These are phyloP conservation scores for Heliothis peltigera DNA, from an alignment of 2,888 invertebrate species.

Conservation along the genomic window DNA sequence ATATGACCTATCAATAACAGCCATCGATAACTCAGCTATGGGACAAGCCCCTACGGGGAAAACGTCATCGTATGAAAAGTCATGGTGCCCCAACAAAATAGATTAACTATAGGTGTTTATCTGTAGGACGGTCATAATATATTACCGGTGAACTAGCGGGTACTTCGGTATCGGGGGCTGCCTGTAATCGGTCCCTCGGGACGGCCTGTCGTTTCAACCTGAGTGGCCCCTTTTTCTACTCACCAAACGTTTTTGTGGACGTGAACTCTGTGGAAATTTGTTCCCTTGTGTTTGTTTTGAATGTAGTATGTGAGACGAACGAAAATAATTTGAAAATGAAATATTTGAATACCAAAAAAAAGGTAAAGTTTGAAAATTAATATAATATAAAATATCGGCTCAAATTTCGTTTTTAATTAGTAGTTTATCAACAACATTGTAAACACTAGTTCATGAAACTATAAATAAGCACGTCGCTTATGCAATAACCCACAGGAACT, in stretches of 20 bases:
- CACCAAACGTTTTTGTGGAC: conserved; percentile 46
- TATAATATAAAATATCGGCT: no score
- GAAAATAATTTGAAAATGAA: no score
- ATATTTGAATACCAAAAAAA: no score
- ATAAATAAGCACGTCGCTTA: conserved; percentile 13
- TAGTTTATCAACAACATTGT: no score
- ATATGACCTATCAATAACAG: conserved; percentile 52
- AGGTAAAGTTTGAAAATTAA: no score
- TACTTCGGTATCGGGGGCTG: conserved; percentile 44
- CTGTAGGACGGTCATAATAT: conserved; percentile 54
- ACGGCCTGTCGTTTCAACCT: conserved; percentile 63
- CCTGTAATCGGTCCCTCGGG: conserved; percentile 66
- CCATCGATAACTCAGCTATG: conserved; percentile 49
- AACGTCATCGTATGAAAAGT: conserved; percentile 54
- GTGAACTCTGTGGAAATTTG: conserved; percentile 52
- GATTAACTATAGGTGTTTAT: conserved; percentile 61
- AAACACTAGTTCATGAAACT: background rate
- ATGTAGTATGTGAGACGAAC: background rate
- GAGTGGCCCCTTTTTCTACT: conserved; percentile 49
- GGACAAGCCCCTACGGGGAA: conserved; percentile 43
- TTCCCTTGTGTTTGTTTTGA: conserved; percentile 28
- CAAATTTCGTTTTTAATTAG: no score
- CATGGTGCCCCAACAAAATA: conserved; percentile 56
- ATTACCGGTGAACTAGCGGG: conserved; percentile 55
- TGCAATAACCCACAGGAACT: conserved; percentile 6